Evolutionary conservation across 1,140 invertebrate species (phyloP), one percentile per base, ranked within the genome.

Genomic region (Bilobella aurantiaca): DNA sequence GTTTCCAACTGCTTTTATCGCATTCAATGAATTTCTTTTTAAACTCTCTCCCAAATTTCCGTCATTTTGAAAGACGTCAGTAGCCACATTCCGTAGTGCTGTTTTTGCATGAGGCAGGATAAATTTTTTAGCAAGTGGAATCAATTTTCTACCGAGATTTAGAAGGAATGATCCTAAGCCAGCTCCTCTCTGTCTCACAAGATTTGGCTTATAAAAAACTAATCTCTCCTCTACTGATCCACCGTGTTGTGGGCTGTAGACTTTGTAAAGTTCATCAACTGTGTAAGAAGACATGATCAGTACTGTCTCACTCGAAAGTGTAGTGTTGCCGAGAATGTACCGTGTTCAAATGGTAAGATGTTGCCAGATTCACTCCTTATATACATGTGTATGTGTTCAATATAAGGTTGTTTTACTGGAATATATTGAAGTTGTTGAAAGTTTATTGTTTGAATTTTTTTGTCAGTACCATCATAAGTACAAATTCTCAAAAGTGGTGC

Each of bases 401-500:
- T 57, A 12, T 59, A 16, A 14, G 18, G 1, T 28, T 47, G 5
- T 3, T 12, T 30, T n/a, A 64, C 5, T 27, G 53, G 32, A 27
- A 64, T 23, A 58, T 64, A 64, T 27, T 64, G 63, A 16, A 42
- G 30, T 42, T 64, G 23, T 58, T 64, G 31, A 47, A 64, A 64
- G 21, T n/a, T 21, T 18, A 32, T 37, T 8, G 58, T 37, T 29
- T 18, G 14, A 25, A 27, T 3, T 16, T 30, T 57, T n/a, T 23
- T 29, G 12, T 58, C 57, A 3, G 8, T 31, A 25, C 57, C 57
- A 12, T 25, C 23, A 58, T 64, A 37, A 2, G n/a, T n/a, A 12
- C 18, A 14, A 1, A 27, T 29, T 57, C 74, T 66, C 23, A 75
- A 58, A 31, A 76, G 61, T 25, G 73, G 68, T 28, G 70, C 71